phyloP scores from a whole-genome alignment of 2,888 invertebrate species.

The Scaptomyza reducta region DNA sequence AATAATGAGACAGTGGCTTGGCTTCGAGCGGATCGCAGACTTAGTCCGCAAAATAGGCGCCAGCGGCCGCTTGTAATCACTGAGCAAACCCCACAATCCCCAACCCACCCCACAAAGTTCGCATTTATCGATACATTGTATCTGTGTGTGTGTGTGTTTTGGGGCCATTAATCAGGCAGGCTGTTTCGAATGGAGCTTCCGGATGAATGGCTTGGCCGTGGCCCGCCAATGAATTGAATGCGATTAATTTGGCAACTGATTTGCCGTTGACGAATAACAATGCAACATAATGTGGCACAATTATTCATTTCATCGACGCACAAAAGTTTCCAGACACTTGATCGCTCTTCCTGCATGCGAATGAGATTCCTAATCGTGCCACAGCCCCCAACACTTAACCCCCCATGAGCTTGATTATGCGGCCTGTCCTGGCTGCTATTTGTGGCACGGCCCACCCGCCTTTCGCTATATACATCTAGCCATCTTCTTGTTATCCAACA shows the following conservation, averaged over 20 bases:
- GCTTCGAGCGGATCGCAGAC: slow-evolving; percentile 26
- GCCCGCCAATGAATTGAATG: slow-evolving; percentile 68
- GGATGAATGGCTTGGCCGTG: slow-evolving; percentile 43
- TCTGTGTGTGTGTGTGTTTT: slow-evolving; percentile 27
- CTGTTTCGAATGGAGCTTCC: slow-evolving; percentile 32
- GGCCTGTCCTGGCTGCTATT: slow-evolving; percentile 4
- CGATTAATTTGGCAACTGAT: slow-evolving; percentile 79
- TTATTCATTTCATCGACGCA: slow-evolving; percentile 66
- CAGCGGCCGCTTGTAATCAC: slow-evolving; percentile 57
- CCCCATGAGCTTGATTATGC: slow-evolving; percentile 30
- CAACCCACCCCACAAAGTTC: slow-evolving; percentile 3
- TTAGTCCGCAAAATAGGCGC: slow-evolving; percentile 58
- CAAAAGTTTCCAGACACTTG: slow-evolving; percentile 27
- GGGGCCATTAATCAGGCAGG: slow-evolving; percentile 62
- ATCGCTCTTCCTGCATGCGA: slow-evolving; percentile 24
- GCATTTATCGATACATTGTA: slow-evolving; percentile 44
- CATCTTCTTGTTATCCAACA: slow-evolving; percentile 24
- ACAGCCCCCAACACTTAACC: background rate
- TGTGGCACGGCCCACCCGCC: slow-evolving; percentile 10
- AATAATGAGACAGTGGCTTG: slow-evolving; percentile 62
- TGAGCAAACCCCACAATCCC: slow-evolving; percentile 33
- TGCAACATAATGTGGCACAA: slow-evolving; percentile 75
- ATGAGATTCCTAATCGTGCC: slow-evolving; percentile 10
- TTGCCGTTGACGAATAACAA: slow-evolving; percentile 78
- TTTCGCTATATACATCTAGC: slow-evolving; percentile 9